Base-by-base conservation (phyloP, 2,113 vertebrate genomes). In the Poecile atricapillus region DNA sequence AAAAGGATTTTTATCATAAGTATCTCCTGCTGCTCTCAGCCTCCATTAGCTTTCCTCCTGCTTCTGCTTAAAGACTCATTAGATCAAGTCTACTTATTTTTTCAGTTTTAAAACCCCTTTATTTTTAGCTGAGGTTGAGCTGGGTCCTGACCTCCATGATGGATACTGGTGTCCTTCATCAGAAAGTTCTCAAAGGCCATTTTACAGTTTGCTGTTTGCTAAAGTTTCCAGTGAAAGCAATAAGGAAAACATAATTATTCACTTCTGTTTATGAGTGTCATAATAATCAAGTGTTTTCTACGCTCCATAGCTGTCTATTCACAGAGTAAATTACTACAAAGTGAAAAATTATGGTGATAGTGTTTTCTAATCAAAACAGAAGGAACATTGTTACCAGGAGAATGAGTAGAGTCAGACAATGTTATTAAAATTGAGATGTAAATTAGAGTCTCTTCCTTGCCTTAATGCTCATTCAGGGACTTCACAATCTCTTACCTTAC, bases 371-470 rank as follows among this genome's bases (percentile, higher is more conserved):
- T 94, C 85, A 84, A 27, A 84, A 44, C 35, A 70, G 39, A 77
- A 73, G 77, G 92, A 95, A 96, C 89, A 93, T 75, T 93, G 92
- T 68, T 86, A 76, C 50, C 91, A 53, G 81, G 94, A 95, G 89
- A 85, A 60, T 21, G 53, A 78, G 63, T 70, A 7, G n/a, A 87
- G 58, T 93, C 76, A 89, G 87, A 49, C 19, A 41, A 20, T 11
- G 55, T 73, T 89, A 87, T 79, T 94, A 67, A 80, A 83, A 68
- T 18, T 3, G 3, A 83, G 62, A 37, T 67, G 31, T 70, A 71
- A 77, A 81, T 76, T 39, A 68, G 47, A 82, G 37, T 13, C 21
- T 79, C 14, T 91, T 41, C 74, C 74, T 58, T 83, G 67, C 60
- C 11, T 81, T 43, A 65, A 30, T 23, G 43, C 35, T 87, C 37